These are phyloP conservation scores for Caenorhabditis sp. DNA, from an alignment of 2,888 invertebrate genomes.

Conservation along the genomic window DNA sequence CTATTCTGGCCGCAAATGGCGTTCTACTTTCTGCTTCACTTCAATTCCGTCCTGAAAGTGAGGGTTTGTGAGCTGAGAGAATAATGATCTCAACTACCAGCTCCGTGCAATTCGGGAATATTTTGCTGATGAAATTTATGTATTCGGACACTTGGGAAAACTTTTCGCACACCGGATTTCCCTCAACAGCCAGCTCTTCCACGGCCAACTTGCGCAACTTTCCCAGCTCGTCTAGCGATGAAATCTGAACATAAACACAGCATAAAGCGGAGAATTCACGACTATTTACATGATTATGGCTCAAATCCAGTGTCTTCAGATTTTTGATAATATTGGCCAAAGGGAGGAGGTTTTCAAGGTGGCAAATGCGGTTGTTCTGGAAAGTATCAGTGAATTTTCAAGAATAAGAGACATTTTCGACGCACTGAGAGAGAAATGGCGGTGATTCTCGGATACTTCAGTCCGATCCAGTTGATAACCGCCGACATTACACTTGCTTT, in stretches of 20 bases:
- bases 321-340: constrained; percentile 65
- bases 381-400: background rate
- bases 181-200: constrained; percentile 71
- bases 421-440: constrained; percentile 65
- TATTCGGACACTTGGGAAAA: constrained; percentile 55
- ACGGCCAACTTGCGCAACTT: constrained; percentile 68
- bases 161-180: constrained; percentile 69
- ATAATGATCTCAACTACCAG: constrained; percentile 62
- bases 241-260: too few species aligned
- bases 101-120: constrained; percentile 69
- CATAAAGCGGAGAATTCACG: background rate
- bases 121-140: constrained; percentile 65
- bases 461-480: constrained; percentile 68
- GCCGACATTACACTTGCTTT: constrained; percentile 72
- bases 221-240: constrained; percentile 64
- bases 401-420: background rate
- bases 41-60: constrained; percentile 45
- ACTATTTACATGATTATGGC: constrained; percentile 71
- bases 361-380: constrained; percentile 69
- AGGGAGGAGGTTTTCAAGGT: constrained; percentile 66
- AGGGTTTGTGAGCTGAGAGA: too few species aligned
- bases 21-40: constrained; percentile 38
- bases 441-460: constrained; percentile 63
- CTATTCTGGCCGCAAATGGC: background rate
- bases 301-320: constrained; percentile 71